A percentile compares a stretch with the other conserved stretches of the same genome.
phyloP scores from a whole-genome alignment of 2,797 vertebrate species.

The Pitangus sulphuratus region DNA sequence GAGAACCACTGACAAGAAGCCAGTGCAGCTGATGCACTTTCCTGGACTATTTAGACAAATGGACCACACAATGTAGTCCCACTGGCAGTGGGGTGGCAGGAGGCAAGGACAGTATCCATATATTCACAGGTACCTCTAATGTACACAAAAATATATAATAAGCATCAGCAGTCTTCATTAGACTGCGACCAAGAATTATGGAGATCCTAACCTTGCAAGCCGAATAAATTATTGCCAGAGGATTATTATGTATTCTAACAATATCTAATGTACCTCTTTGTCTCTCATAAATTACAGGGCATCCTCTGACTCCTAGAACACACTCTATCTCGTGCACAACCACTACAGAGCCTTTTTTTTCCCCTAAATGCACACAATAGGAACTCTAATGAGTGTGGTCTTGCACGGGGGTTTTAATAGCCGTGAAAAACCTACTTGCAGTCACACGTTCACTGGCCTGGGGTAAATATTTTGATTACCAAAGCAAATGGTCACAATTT shows the following conservation, averaged over 20 bases:
- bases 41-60: slow-evolving; percentile 34
- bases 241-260: slow-evolving; percentile 71
- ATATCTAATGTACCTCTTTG: slow-evolving; percentile 70
- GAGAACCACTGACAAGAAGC: background rate
- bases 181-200: slow-evolving; percentile 66
- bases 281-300: slow-evolving; percentile 69
- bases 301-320: slow-evolving; percentile 36
- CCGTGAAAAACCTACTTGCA: background rate
- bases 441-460: background rate
- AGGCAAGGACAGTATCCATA: slow-evolving; percentile 27
- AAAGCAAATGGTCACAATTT: slow-evolving; percentile 7
- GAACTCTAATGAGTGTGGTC: background rate
- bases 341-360: background rate
- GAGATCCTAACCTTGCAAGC: slow-evolving; percentile 69
- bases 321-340: background rate
- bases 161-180: slow-evolving; percentile 63
- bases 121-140: slow-evolving; percentile 58
- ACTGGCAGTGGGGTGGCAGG: slow-evolving; percentile 31
- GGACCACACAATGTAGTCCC: background rate
- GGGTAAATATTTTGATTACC: slow-evolving; percentile 29
- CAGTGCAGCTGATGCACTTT: background rate
- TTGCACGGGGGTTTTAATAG: background rate
- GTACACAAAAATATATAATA: slow-evolving; percentile 68
- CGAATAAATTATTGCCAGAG: slow-evolving; percentile 63
- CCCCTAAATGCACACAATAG: slow-evolving; percentile 3